These are phyloP conservation scores for Chloebia gouldiae DNA, from an alignment of 2,113 vertebrate species.

Conservation along the genomic window DNA sequence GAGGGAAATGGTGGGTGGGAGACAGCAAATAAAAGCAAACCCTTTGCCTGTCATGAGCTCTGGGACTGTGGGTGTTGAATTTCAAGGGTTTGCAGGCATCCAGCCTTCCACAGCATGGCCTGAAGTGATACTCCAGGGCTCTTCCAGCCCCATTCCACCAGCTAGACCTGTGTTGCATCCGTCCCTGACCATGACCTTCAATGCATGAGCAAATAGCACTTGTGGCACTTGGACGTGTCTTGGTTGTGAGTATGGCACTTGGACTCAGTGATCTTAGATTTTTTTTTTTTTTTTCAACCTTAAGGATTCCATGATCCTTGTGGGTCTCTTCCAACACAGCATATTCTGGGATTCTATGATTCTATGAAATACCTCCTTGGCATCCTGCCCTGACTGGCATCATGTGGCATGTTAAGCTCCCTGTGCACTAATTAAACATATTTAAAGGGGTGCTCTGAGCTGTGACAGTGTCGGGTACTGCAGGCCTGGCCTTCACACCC, in stretches of 20 bases:
- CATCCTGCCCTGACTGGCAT: background rate
- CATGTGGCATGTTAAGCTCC: background rate
- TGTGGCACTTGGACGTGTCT: background rate
- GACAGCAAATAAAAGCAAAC: background rate
- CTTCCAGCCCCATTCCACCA: background rate
- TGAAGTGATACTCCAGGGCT: background rate
- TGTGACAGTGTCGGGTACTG: background rate
- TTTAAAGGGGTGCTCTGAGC: background rate
- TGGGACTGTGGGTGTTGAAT: background rate
- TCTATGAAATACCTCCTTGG: background rate
- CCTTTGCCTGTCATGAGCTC: background rate
- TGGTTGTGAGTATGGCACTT: background rate
- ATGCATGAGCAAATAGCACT: background rate
- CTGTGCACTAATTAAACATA: accelerated
- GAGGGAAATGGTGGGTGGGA: background rate
- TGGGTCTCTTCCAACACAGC: background rate
- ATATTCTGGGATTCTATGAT: background rate
- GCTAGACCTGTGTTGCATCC: background rate
- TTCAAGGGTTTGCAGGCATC: background rate
- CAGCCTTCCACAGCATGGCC: background rate
- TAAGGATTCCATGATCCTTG: background rate
- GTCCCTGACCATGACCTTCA: background rate
- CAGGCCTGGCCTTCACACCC: background rate
- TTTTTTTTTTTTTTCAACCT: background rate
- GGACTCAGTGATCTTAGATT: background rate